Percentiles rank a stretch among this genome's conserved stretches.
phyloP scores from a whole-genome alignment of 2,113 vertebrate species.

The Cyrtonyx montezumae region DNA sequence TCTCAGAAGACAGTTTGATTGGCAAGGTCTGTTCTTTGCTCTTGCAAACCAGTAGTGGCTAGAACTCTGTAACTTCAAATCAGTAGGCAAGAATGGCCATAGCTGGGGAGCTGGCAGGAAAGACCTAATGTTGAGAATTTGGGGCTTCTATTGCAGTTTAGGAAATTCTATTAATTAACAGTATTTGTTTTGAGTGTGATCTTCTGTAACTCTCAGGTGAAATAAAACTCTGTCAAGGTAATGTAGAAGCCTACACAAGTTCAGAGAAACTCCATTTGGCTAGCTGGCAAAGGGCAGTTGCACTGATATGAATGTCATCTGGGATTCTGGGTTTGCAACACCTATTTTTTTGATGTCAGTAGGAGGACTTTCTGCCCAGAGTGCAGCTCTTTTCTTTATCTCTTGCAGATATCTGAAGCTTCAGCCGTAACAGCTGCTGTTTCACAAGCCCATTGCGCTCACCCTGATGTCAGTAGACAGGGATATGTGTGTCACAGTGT shows the following conservation, averaged over 20 bases:
- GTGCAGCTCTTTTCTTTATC: not conserved
- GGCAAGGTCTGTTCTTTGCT: not conserved
- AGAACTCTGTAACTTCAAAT: not conserved
- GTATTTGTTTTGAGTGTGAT: not conserved
- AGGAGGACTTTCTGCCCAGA: not conserved
- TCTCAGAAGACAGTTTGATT: not conserved
- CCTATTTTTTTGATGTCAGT: no score
- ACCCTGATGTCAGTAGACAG: fast-evolving
- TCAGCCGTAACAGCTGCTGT: not conserved
- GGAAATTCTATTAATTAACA: not conserved
- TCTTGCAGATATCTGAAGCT: not conserved
- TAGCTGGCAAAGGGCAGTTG: not conserved
- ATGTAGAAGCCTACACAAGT: not conserved
- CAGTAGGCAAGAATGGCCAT: not conserved
- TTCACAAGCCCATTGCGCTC: not conserved
- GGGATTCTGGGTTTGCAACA: not conserved
- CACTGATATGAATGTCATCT: fast-evolving
- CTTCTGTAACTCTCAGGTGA: not conserved
- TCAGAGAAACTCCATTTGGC: not conserved
- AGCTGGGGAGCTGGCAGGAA: fast-evolving
- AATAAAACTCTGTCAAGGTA: no score
- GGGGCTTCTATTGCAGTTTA: not conserved
- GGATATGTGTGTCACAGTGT: not conserved
- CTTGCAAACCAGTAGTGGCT: not conserved
- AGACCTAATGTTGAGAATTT: not conserved